Evolutionary conservation across 1,140 invertebrate genomes (phyloP).

Genomic region (Rhagoletis zephyria): DNA sequence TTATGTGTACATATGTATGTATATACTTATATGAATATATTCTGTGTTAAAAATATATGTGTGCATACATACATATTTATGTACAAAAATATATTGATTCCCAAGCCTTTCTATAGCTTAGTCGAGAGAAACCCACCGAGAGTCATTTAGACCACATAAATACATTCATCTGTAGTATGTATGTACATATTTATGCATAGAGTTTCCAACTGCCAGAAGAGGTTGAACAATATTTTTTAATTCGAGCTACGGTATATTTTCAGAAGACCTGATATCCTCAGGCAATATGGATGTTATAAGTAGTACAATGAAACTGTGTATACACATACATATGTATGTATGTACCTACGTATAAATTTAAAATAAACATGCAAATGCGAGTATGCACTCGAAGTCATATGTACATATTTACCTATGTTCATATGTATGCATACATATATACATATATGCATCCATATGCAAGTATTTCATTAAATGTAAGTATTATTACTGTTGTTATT

Average conservation of each 20-base stretch:
- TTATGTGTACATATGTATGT: too few species aligned
- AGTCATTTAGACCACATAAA: too few species aligned
- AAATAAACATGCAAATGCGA: too few species aligned
- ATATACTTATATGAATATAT: too few species aligned
- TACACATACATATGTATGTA: neutral
- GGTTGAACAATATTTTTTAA: neutral
- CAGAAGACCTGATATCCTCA: neutral
- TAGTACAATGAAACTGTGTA: neutral
- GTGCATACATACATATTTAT: constrained; percentile 5
- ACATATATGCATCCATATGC: neutral
- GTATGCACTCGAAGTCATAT: neutral
- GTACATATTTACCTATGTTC: neutral
- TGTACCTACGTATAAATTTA: neutral
- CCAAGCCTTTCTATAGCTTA: neutral
- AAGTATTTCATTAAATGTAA: neutral
- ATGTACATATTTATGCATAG: too few species aligned
- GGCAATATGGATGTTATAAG: neutral
- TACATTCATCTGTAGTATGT: too few species aligned
- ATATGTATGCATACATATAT: neutral
- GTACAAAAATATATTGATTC: neutral
- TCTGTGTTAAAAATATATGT: neutral
- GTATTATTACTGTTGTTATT: neutral
- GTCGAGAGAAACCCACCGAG: neutral
- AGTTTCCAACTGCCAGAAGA: too few species aligned
- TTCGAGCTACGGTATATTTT: neutral